A percentile compares a stretch with the other conserved stretches of the same genome.
Conservation (phyloP, 1,140 invertebrate species). For the Drosophila nigromelanica region DNA sequence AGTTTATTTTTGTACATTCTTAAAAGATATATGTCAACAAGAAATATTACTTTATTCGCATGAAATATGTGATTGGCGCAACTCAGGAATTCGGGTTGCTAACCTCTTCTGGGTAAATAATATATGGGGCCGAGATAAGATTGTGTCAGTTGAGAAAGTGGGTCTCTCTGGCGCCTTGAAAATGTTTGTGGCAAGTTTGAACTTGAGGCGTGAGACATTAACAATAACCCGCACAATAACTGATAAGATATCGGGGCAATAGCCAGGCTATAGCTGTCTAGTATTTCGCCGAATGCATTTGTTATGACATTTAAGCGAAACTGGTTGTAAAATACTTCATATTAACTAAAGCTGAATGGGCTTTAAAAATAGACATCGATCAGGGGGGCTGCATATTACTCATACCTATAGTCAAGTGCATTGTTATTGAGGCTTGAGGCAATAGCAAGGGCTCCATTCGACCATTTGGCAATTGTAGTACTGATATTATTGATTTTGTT, state of each 20-base stretch:
- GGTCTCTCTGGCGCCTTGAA: slow-evolving; percentile 25
- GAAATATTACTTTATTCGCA: slow-evolving; percentile 3
- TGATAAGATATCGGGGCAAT: slow-evolving; percentile 32
- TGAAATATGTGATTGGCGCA: slow-evolving; percentile 4
- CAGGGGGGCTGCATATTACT: background rate
- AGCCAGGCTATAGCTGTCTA: background rate
- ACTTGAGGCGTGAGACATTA: slow-evolving; percentile 21
- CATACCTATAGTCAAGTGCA: background rate
- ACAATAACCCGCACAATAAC: background rate
- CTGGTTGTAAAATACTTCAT: slow-evolving; percentile 18
- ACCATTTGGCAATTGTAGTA: background rate
- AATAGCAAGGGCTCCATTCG: background rate
- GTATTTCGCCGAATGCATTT: slow-evolving; percentile 27
- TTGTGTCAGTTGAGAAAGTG: slow-evolving; percentile 32
- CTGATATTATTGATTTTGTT: slow-evolving; percentile 7
- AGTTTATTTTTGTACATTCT: slow-evolving; percentile 45
- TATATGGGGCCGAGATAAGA: slow-evolving; percentile 20
- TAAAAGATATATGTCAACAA: background rate
- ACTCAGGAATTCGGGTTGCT: slow-evolving; percentile 10
- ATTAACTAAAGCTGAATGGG: slow-evolving; percentile 20
- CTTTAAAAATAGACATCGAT: slow-evolving; percentile 25
- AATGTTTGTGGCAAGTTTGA: slow-evolving; percentile 8
- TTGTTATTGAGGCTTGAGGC: slow-evolving; percentile 4
- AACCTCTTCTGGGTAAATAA: slow-evolving; percentile 17
- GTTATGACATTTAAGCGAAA: slow-evolving; percentile 16